phyloP scores from a whole-genome alignment of 2,797 vertebrate species.

The Novumbra hubbsi region DNA sequence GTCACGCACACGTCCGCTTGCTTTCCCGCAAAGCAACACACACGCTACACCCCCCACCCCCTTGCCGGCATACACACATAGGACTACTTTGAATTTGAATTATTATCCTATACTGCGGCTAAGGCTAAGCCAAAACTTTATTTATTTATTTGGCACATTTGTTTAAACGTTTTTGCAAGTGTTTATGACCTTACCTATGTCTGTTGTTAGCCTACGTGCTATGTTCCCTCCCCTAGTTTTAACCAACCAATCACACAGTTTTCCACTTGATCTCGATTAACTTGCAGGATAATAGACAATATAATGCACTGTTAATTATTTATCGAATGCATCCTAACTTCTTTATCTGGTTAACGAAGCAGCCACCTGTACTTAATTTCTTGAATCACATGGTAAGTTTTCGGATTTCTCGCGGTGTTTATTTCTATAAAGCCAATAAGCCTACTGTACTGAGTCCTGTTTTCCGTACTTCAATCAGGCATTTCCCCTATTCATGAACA shows the following conservation, averaged over 20 bases:
- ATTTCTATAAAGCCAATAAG: background rate
- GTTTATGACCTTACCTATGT: constrained; percentile 66
- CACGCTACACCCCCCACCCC: constrained; percentile 4
- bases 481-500: background rate
- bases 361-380: constrained; percentile 48
- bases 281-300: constrained; percentile 59
- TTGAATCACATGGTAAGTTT: constrained; percentile 30
- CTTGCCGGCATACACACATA: constrained; percentile 2
- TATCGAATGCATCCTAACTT: constrained; percentile 56
- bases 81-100: too few species aligned
- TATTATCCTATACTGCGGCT: background rate
- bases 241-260: constrained; percentile 67
- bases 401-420: constrained; percentile 37
- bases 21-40: constrained; percentile 12
- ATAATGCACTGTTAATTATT: constrained; percentile 74
- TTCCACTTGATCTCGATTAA: constrained; percentile 41
- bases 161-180: constrained; percentile 38
- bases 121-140: background rate
- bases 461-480: background rate
- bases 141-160: too few species aligned
- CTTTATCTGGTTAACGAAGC: constrained; percentile 53
- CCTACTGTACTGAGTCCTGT: background rate
- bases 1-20: constrained; percentile 29
- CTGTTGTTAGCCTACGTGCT: constrained; percentile 50
- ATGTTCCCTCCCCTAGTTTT: constrained; percentile 46